Conservation (phyloP, 1,140 invertebrate species). For the Maconellicoccus hirsutus region DNA sequence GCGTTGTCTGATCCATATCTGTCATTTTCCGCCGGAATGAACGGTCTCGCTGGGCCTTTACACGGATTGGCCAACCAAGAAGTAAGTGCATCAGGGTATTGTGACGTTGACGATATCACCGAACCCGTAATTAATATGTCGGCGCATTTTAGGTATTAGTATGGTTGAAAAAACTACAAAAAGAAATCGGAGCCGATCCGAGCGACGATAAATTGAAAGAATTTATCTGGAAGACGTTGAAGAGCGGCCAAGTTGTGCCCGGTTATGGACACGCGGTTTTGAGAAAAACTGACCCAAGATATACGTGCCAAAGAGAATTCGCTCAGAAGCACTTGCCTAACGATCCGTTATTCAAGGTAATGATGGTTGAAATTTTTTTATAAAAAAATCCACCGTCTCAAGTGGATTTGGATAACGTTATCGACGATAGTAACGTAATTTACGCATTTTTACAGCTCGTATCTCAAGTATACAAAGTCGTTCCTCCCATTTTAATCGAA, state of each 20-base stretch:
- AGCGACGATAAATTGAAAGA: constrained; percentile 80
- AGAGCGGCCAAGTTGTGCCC: constrained; percentile 89
- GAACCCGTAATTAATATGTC: not conserved
- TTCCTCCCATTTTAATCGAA: constrained; percentile 83
- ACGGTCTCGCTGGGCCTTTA: constrained; percentile 87
- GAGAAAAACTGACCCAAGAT: constrained; percentile 91
- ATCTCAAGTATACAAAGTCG: constrained; percentile 84
- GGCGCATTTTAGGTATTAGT: constrained; percentile 62
- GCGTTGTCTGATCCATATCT: constrained; percentile 91
- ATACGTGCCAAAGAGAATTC: constrained; percentile 89
- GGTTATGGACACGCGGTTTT: constrained; percentile 96
- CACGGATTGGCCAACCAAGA: constrained; percentile 95
- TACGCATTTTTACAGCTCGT: constrained; percentile 49
- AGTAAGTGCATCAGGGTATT: constrained; percentile 33
- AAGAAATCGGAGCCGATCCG: constrained; percentile 66
- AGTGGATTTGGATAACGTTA: too few species aligned
- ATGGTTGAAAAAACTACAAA: constrained; percentile 68
- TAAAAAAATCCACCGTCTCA: too few species aligned
- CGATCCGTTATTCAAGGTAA: constrained; percentile 76
- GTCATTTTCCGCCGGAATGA: constrained; percentile 86
- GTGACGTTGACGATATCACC: not conserved
- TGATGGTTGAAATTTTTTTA: not conserved
- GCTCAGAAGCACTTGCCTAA: constrained; percentile 87
- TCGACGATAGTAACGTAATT: constrained; percentile 3
- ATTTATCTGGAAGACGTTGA: constrained; percentile 89